Evolutionary conservation across 30 jellyfish, hydroid and myxozoan genomes (phyloP).

Genomic region (Rhopilema esculentum): DNA sequence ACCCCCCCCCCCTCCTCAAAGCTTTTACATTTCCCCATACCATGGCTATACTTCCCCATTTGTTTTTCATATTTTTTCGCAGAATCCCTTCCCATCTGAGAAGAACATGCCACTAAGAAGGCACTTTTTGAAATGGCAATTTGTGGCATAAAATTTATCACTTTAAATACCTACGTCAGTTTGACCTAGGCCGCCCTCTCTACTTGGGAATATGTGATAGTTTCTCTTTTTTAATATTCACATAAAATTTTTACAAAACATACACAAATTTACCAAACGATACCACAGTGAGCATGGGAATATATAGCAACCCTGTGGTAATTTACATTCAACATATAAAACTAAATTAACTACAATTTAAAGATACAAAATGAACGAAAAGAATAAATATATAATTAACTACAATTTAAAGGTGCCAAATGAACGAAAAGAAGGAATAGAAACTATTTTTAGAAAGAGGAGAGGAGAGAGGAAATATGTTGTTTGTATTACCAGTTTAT

Average conservation of each 20-base stretch:
- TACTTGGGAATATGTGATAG: no score
- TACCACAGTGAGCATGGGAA: background rate
- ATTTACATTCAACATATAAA: background rate
- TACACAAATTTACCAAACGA: background rate
- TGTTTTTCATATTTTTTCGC: no score
- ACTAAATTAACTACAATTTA: constrained; percentile 18
- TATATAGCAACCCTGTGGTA: background rate
- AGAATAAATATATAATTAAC: background rate
- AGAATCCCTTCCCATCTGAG: no score
- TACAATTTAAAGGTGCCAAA: background rate
- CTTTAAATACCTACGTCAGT: no score
- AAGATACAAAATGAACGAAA: background rate
- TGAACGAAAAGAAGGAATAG: background rate
- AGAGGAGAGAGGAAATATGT: background rate
- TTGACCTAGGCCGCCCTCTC: no score
- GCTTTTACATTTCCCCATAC: no score
- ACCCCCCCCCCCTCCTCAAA: no score
- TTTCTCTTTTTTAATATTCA: background rate
- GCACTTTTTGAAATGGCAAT: no score
- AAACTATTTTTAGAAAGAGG: background rate
- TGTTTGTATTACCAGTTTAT: background rate
- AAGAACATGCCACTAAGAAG: no score
- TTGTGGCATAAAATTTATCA: no score
- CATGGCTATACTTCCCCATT: no score
- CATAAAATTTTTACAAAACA: background rate